These are phyloP conservation scores for Podarcis cretensis DNA, from an alignment of 2,113 vertebrate genomes.

Conservation along the genomic window DNA sequence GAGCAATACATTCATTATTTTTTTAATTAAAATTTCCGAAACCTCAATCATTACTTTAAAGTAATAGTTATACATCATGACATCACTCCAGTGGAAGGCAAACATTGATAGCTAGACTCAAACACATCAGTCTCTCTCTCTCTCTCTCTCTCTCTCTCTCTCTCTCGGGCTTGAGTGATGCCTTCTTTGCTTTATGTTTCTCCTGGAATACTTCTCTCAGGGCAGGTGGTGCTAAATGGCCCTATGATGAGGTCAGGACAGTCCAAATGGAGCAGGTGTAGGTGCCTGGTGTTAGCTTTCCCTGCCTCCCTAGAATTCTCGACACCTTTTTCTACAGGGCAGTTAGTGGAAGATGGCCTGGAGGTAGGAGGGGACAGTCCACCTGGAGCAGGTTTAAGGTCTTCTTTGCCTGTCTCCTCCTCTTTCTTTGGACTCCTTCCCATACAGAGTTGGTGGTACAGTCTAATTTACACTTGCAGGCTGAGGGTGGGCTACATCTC, in stretches of 20 bases:
- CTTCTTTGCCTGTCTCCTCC: background rate
- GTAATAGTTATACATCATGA: no score
- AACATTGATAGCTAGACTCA: no score
- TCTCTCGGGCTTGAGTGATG: no score
- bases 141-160: no score
- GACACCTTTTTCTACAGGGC: background rate
- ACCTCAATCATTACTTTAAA: no score
- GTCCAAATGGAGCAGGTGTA: background rate
- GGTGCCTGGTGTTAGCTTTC: background rate
- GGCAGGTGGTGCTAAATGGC: no score
- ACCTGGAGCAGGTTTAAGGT: background rate
- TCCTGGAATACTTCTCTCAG: no score
- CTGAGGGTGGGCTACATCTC: background rate
- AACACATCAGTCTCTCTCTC: no score
- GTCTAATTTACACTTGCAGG: background rate
- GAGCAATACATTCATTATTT: no score
- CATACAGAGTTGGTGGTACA: background rate
- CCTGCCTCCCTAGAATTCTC: background rate
- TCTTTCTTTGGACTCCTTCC: background rate
- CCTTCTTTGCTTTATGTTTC: no score
- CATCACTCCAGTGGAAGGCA: no score
- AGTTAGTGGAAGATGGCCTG: background rate
- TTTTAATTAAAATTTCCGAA: no score
- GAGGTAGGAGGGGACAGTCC: background rate
- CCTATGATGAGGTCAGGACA: background rate